Evolutionary conservation across 2,888 invertebrate species (phyloP), one percentile per base, ranked within the genome.

Genomic region (Xanthostigma xanthostigma): DNA sequence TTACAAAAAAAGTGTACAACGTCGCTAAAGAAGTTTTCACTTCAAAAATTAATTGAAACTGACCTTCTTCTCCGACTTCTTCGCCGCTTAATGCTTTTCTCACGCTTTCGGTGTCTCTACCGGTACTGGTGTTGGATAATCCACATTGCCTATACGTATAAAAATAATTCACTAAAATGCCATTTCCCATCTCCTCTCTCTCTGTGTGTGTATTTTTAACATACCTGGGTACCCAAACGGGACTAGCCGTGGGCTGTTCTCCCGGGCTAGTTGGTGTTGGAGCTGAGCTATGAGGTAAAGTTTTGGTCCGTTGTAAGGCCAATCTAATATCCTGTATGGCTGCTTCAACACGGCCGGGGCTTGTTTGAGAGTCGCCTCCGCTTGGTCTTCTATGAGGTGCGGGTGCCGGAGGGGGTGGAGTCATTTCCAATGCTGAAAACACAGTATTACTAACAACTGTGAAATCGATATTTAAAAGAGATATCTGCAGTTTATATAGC

Each of bases 251-350:
- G 9, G 71, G 69, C 6, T 27, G 27, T 53, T 75, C 68, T 58
- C 74, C 63, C 59, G 64, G 58, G 65, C 70, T 60, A 53, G 57
- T 61, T 60, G 66, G 54, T 65, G 59, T 53, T 55, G 65, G 48
- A 59, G 67, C 48, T 50, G 50, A 34, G 52, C 75, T 73, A 12
- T 75, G 68, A 34, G 79, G 78, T 51, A 79, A 64, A 13, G 78
- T 75, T 64, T 79, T 79, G 48, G 81, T 81, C 65, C 84, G 77
- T 68, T 79, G 88, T 54, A 87, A 67, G 53, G 81, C 84, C 59
- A 87, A 78, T 46, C 89, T 79, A 57, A 91, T 90, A 57, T 90
- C 90, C 62, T 85, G 85, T 59, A 87, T 80, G 38, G 85, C 84
- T 57, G 85, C 78, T 63, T 78, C 75, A 4, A 68, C 67, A 51